These are phyloP conservation scores for Bradynema listronoti DNA, from an alignment of 1,140 invertebrate species.

Conservation along the genomic window DNA sequence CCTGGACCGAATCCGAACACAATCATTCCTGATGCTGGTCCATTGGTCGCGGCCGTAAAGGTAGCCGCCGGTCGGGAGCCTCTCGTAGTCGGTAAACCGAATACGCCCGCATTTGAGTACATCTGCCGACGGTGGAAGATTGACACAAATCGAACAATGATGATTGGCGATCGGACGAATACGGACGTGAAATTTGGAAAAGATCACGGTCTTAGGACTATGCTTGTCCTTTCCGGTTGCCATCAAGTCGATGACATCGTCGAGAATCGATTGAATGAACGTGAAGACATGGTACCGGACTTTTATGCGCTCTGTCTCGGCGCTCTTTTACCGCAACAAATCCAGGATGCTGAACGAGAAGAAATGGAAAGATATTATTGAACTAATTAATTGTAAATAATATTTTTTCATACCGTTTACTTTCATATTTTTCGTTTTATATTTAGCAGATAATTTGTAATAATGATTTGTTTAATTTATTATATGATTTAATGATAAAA, in stretches of 20 bases:
- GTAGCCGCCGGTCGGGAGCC: slow-evolving; percentile 73
- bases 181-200: slow-evolving; percentile 55
- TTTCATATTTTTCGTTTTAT: too few species aligned
- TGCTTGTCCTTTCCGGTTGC: slow-evolving; percentile 53
- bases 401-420: too few species aligned
- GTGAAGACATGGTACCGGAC: slow-evolving; percentile 51
- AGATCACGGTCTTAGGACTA: slow-evolving; percentile 48
- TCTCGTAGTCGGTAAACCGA: slow-evolving; percentile 78
- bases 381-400: too few species aligned
- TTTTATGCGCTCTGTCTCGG: slow-evolving; percentile 49
- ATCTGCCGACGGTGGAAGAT: slow-evolving; percentile 62
- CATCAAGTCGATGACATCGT: slow-evolving; percentile 52
- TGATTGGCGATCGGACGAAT: slow-evolving; percentile 76
- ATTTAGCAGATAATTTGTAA: too few species aligned
- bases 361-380: too few species aligned
- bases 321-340: slow-evolving; percentile 48
- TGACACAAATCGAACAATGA: slow-evolving; percentile 73
- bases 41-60: slow-evolving; percentile 74
- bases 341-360: too few species aligned
- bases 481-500: too few species aligned
- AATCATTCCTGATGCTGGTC: slow-evolving; percentile 72
- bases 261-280: slow-evolving; percentile 40
- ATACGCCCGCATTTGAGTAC: slow-evolving; percentile 64
- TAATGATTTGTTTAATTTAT: too few species aligned
- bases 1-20: slow-evolving; percentile 60